Evolutionary conservation across 2,797 vertebrate species (phyloP).

Genomic region (Limosa lapponica): DNA sequence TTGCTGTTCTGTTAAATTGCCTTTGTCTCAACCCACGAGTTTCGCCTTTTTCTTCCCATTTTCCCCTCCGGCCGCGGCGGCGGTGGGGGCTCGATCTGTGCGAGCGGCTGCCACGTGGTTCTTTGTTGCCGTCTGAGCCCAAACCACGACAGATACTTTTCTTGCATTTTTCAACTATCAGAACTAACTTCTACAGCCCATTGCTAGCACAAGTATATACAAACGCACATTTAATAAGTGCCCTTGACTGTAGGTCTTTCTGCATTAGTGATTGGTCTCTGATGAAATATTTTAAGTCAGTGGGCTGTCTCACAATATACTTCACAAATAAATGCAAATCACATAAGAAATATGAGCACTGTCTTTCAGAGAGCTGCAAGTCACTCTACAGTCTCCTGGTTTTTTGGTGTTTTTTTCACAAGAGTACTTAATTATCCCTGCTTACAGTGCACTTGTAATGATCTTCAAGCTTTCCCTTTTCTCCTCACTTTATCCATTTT

Average conservation of each 20-base stretch:
- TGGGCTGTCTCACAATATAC: neutral
- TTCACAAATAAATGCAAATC: neutral
- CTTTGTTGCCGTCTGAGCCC: no score
- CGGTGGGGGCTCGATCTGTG: no score
- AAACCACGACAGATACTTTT: no score
- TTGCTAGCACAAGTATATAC: neutral
- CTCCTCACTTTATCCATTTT: neutral
- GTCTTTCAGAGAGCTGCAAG: neutral
- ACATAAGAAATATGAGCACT: neutral
- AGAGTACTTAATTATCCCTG: neutral
- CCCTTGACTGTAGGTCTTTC: neutral
- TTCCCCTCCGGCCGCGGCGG: no score
- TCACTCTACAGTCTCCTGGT: neutral
- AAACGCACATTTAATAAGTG: neutral
- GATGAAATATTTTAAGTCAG: slow-evolving; percentile 2
- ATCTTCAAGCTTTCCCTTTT: neutral
- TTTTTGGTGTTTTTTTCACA: neutral
- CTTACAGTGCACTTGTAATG: neutral
- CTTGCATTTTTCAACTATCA: neutral
- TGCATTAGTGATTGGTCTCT: neutral
- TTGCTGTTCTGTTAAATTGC: no score
- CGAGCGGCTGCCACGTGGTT: no score
- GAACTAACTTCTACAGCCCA: neutral
- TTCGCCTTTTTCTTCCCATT: no score
- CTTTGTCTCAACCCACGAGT: no score